phyloP scores from a whole-genome alignment of 92 coral and sea anemone species.

The Umimayanthus kanabou region DNA sequence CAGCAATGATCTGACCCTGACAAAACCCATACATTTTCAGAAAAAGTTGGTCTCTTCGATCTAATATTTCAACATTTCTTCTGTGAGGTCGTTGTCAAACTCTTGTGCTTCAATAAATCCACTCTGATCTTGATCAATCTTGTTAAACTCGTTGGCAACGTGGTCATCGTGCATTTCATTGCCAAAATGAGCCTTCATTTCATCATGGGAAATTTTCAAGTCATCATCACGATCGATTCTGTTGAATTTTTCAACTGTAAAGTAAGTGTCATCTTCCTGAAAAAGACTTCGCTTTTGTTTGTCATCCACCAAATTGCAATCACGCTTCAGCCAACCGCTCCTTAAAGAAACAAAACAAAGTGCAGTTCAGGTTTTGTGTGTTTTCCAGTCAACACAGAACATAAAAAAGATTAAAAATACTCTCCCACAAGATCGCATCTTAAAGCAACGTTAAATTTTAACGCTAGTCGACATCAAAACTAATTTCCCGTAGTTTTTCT shows the following conservation, averaged over 20 bases:
- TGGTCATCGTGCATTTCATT: slow-evolving; percentile 16
- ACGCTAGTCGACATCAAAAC: no score
- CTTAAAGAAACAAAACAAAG: no score
- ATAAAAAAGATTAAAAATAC: no score
- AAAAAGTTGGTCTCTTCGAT: not conserved
- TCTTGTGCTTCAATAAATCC: slow-evolving; percentile 35
- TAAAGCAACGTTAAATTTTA: no score
- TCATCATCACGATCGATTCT: slow-evolving; percentile 9
- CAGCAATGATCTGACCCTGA: no score
- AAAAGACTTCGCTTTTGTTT: slow-evolving; percentile 7
- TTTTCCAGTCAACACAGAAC: no score
- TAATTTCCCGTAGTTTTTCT: no score
- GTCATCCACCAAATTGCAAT: not conserved
- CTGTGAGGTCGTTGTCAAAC: slow-evolving; percentile 20
- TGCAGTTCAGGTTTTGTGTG: no score
- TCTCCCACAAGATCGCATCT: no score
- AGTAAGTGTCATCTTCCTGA: not conserved
- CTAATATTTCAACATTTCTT: not conserved
- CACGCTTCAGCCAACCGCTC: not conserved
- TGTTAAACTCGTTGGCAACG: slow-evolving; percentile 6
- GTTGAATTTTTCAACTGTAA: slow-evolving; percentile 12
- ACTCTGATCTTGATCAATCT: slow-evolving; percentile 21
- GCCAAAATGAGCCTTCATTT: slow-evolving; percentile 32
- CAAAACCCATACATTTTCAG: not conserved
- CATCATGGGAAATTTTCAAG: slow-evolving; percentile 28